Conservation (phyloP, 1,140 invertebrate species). For the Brachionus sp. region DNA sequence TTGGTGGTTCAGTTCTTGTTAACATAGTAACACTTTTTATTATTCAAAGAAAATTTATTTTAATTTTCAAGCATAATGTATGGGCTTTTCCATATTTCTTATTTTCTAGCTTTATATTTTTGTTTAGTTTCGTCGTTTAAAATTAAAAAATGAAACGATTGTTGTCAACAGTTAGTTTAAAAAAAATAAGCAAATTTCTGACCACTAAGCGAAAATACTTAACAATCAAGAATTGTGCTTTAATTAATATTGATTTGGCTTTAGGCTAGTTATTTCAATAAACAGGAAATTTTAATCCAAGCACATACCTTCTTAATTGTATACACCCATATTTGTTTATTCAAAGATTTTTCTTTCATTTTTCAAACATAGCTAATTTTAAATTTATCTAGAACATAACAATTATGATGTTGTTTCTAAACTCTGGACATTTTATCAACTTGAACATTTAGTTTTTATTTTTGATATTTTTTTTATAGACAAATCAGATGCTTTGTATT, state of each 20-base stretch:
- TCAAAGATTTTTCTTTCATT: neutral
- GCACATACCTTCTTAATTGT: neutral
- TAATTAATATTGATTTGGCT: neutral
- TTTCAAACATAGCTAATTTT: neutral
- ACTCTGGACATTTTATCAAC: neutral
- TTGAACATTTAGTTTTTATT: neutral
- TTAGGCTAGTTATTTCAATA: neutral
- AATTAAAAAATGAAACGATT: neutral
- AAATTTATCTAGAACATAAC: conserved; percentile 8
- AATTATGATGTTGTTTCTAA: neutral
- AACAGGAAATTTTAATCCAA: neutral
- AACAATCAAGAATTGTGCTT: neutral
- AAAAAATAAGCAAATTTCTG: neutral
- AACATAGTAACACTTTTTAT: conserved; percentile 34
- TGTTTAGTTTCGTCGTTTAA: neutral
- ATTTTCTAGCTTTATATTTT: conserved; percentile 3
- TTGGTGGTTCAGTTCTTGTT: conserved; percentile 19
- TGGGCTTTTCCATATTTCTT: neutral
- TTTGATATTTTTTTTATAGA: neutral
- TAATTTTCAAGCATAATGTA: conserved; percentile 5
- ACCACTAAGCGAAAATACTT: neutral
- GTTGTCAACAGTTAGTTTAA: neutral
- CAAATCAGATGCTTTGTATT: neutral
- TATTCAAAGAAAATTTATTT: neutral
- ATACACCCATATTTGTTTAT: neutral